Evolutionary conservation across 1,140 invertebrate genomes (phyloP), one percentile per base, ranked within the genome.

Genomic region (Halyomorpha halys): DNA sequence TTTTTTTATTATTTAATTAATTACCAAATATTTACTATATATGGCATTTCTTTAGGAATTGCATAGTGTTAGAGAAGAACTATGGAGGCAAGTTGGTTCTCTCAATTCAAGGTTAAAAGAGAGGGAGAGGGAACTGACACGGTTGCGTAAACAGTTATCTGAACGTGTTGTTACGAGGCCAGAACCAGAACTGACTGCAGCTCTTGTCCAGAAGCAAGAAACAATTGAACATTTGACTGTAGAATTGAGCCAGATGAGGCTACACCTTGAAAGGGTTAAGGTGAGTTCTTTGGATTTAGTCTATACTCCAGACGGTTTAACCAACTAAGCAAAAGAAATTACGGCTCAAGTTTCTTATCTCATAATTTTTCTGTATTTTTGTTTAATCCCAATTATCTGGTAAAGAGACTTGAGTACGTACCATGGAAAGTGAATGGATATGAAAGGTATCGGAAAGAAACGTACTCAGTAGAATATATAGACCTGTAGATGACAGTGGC

Each of bases 191-290:
- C 67, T 73, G 5, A 68, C 68, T 13, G 67, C 77, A 72, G 68
- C 79, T 56, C 76, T 92, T 18, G 87, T 92, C 61, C 79, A 86
- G 64, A 91, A 91, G 71, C 90, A 93, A 73, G 84, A 84, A 60
- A 78, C 82, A 61, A 70, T 93, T 27, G 90, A 92, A 74, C 79
- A 81, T 25, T 76, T 90, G 18, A 88, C 86, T 30, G 85, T 86
- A 1, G 89, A 92, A 69, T 82, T 86, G 68, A 90, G 90, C 78
- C 89, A 89, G 14, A 76, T 91, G 23, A 75, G 81, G 51, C 72
- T 91, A 21, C 89, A 91, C 71, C 73, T 91, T 25, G 89, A 91
- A 72, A 85, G 89, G 74, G 74, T 86, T n/a, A 86, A 90, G 76
- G 83, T 81, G 68, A 75, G 72, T 71, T 8, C 27, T 30, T 8